Base-by-base conservation (phyloP, 2,797 vertebrate species). In the Falco novaeseelandiae region DNA sequence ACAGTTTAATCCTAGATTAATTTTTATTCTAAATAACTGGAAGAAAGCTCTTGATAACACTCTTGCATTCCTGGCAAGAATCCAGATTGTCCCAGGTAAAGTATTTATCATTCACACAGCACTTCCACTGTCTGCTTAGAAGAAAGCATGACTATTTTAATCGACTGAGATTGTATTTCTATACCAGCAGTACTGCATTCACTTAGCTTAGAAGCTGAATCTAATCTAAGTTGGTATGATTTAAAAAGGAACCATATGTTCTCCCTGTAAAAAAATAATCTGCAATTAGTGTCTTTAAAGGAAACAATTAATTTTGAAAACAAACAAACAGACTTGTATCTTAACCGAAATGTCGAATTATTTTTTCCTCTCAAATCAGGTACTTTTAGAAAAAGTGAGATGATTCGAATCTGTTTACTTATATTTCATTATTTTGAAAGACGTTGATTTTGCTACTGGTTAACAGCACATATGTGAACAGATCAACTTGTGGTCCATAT, bases 11-110 rank as follows among this genome's bases (percentile, higher is more conserved):
- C 89, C 90, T 61, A 91, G 90, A 94, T 89, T 84, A 93, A 87
- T 92, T 96, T 96, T 86, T 97, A 90, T 91, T 94, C 83, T 65
- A 89, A 95, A 96, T 90, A 86, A 87, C 81, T 89, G 86, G 67
- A 95, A 96, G 49, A 96, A 96, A 95, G 80, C 57, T 91, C 65
- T 81, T 80, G 76, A 85, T 88, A 94, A 94, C 44, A 54, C 52
- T 71, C 42, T 76, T 74, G 51, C 21, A 32, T 66, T 91, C 40
- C 83, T 93, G 91, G 62, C 30, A 93, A 65, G 63, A 72, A 95
- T 87, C 73, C 72, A 92, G 40, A 87, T 36, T 18, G 27, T 89
- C 44, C 44, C 55, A 83, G 51, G 84, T 94, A 88, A 94, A 77
- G 62, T 32, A 92, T 76, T 90, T 83, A 61, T 76, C 51, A 77